A percentile compares a stretch with the other conserved stretches of the same genome.
Evolutionary conservation across 2,888 invertebrate genomes (phyloP).

Genomic region (Harpagoxenus sublaevis): DNA sequence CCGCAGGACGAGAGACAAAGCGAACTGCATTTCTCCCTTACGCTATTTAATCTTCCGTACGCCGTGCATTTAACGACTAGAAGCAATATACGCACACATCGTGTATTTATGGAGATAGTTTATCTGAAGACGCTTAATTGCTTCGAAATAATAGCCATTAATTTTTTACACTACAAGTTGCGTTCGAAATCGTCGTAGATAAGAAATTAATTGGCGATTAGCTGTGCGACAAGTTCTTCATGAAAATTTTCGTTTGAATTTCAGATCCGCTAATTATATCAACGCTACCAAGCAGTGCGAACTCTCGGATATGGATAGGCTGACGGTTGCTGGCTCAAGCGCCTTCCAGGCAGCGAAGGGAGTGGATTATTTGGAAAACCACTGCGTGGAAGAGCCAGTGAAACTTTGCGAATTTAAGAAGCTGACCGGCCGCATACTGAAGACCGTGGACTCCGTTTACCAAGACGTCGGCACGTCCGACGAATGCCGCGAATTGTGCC

Average conservation of each 20-base stretch:
- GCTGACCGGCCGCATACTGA: slow-evolving; percentile 94
- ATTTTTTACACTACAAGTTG: neutral
- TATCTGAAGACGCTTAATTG: neutral
- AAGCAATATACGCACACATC: neutral
- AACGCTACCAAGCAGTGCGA: slow-evolving; percentile 95
- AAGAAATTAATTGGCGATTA: neutral
- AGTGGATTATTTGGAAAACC: slow-evolving; percentile 95
- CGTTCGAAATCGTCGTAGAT: neutral
- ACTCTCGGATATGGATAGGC: slow-evolving; percentile 96
- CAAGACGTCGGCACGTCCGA: slow-evolving; percentile 95
- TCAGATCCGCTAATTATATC: slow-evolving; percentile 96
- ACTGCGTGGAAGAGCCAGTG: slow-evolving; percentile 97
- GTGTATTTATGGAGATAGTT: neutral
- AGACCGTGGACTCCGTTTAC: slow-evolving; percentile 97
- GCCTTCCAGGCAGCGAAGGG: slow-evolving; percentile 90
- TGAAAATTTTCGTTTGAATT: slow-evolving; percentile 67
- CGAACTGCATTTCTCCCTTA: neutral
- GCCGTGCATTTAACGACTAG: neutral
- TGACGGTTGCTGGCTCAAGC: slow-evolving; percentile 94
- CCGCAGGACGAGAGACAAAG: neutral
- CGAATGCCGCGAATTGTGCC: slow-evolving; percentile 95
- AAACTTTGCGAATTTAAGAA: slow-evolving; percentile 98
- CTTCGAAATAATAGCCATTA: neutral
- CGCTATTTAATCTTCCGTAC: neutral
- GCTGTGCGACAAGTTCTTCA: neutral